Percentiles rank a stretch among this genome's conserved stretches.
Evolutionary conservation across 1,140 invertebrate species (phyloP).

Genomic region (Meloidogyne hapla): DNA sequence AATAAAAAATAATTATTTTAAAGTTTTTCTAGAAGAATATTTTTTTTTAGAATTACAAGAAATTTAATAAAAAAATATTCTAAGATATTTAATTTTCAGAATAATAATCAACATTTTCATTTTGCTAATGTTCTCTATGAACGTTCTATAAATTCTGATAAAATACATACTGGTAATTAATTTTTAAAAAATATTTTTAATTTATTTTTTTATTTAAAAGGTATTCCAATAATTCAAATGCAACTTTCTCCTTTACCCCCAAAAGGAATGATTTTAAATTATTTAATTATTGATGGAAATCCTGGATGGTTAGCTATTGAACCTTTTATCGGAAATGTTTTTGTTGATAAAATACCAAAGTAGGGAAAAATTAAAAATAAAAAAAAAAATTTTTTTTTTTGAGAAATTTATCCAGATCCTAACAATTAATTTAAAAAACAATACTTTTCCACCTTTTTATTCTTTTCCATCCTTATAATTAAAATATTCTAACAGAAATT

Average conservation of each 20-base stretch:
- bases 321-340: constrained; percentile 44
- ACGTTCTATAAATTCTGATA: constrained; percentile 24
- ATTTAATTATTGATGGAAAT: constrained; percentile 41
- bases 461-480: no score
- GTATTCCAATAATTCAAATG: constrained; percentile 13
- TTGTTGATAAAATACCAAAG: constrained; percentile 40
- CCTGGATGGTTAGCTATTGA: constrained; percentile 47
- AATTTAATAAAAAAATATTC: no score
- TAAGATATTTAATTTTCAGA: no score
- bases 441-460: no score
- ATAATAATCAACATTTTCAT: neutral
- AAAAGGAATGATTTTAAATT: constrained; percentile 22
- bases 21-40: no score
- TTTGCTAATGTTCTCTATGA: constrained; percentile 24
- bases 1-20: no score
- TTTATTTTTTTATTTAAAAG: neutral
- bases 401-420: no score
- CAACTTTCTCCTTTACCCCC: constrained; percentile 15
- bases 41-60: no score
- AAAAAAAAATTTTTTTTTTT: no score
- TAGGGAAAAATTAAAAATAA: neutral
- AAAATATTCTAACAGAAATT: no score
- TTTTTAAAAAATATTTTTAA: neutral
- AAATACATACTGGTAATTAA: constrained; percentile 26
- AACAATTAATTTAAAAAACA: no score